Evolutionary conservation across 2,888 invertebrate species (phyloP), one percentile per base, ranked within the genome.

Genomic region (Adela reaumurella): DNA sequence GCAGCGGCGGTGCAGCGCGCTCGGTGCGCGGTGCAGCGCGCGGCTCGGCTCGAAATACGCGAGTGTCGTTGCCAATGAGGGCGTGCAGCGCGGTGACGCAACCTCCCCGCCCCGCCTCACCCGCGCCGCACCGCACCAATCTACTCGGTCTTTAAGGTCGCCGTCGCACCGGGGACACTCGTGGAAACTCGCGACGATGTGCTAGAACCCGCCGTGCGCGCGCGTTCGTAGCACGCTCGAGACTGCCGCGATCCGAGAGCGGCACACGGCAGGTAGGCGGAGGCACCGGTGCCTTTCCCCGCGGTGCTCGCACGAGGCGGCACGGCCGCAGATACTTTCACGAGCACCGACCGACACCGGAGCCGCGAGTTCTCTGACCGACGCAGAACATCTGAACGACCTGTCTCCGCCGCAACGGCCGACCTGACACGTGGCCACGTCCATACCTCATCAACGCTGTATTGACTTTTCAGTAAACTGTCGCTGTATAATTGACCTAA

Each of bases 31-130:
- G 17, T 72, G 77, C 74, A 74, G 72, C 69, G 66, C 63, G 65
- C 63, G 61, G 61, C 61, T 59, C 64, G 68, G 74, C 73, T 73
- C 73, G 70, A 76, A 77, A 74, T 77, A 76, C 69, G 73, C 72
- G 64, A 60, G 66, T 59, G 64, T 35, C 64, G 63, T 63, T 63
- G 69, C 69, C 68, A 67, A 68, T 66, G 64, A 67, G 67, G 65
- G 68, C 70, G 66, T 60, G 59, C 56, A 56, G 57, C 54, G 50
- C n/a, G n/a, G n/a, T 68, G 70, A 68, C 68, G 70, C 69, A 68
- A 69, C 67, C 55, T 50, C 52, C 50, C 54, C 55, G 51, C 46
- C 55, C 14, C 35, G n/a, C 35, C 35, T 8, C 35, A 11, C 35
- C 35, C 8, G 24, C 24, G 5, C 24, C 24, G 24, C 24, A 6